Conservation (phyloP, 2,113 vertebrate genomes). For the human (Homo sapiens) region DNA sequence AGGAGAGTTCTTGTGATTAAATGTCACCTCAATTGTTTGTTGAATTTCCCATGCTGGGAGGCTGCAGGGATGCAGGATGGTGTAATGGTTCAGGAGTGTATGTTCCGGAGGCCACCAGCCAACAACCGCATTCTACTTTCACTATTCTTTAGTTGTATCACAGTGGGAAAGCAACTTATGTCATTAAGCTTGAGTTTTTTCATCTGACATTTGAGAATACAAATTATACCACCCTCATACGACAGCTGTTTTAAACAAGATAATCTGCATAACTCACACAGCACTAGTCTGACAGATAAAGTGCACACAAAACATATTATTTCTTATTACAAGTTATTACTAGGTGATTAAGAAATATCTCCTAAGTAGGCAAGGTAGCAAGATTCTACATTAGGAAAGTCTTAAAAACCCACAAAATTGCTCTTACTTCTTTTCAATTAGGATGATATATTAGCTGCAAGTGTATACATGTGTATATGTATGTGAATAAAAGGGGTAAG, state of each 20-base stretch:
- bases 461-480: neutral
- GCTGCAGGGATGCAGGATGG: neutral
- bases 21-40: neutral
- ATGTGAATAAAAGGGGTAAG: too few species aligned
- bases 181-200: neutral
- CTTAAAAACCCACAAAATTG: neutral
- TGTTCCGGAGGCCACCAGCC: neutral
- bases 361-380: neutral
- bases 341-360: neutral
- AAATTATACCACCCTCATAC: neutral
- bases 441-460: neutral
- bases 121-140: too few species aligned
- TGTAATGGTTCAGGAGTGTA: too few species aligned
- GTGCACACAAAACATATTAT: neutral
- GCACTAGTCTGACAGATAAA: neutral
- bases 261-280: neutral
- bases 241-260: neutral
- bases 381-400: neutral
- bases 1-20: neutral
- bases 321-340: neutral
- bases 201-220: conserved; percentile 9
- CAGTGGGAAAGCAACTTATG: neutral
- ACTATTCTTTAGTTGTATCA: neutral
- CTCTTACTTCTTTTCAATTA: neutral
- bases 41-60: neutral